A percentile compares a stretch with the other conserved stretches of the same genome.
These are phyloP conservation scores for Charina bottae DNA, from an alignment of 2,113 vertebrate genomes.

Conservation along the genomic window DNA sequence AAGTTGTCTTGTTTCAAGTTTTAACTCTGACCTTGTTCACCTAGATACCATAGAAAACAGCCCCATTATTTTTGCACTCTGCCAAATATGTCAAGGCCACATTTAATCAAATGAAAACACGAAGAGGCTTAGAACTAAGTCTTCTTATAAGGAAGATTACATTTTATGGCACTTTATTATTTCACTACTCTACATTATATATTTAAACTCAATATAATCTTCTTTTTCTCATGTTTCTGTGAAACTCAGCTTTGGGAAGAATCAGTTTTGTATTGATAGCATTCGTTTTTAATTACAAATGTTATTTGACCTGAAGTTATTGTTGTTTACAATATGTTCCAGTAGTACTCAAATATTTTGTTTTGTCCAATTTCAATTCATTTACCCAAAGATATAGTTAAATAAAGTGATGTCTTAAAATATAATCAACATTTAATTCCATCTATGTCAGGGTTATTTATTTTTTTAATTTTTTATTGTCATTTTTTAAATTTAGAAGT, in stretches of 20 bases:
- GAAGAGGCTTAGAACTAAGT: slow-evolving; percentile 45
- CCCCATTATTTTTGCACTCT: slow-evolving; percentile 46
- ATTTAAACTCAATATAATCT: slow-evolving; percentile 43
- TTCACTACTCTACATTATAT: slow-evolving; percentile 40
- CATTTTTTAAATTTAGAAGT: neutral
- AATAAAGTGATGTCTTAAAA: slow-evolving; percentile 34
- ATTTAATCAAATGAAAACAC: slow-evolving; percentile 45
- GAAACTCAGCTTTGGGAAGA: slow-evolving; percentile 37
- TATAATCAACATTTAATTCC: neutral
- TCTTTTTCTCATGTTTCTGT: slow-evolving; percentile 33
- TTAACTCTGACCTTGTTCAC: slow-evolving; percentile 59
- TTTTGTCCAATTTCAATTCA: slow-evolving; percentile 36
- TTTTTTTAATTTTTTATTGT: neutral
- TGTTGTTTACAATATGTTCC: slow-evolving; percentile 13
- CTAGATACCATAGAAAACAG: slow-evolving; percentile 60
- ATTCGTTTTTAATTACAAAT: slow-evolving; percentile 23
- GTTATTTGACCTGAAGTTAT: slow-evolving; percentile 26
- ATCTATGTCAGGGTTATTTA: slow-evolving; percentile 3
- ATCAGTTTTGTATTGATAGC: neutral
- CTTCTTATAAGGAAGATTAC: slow-evolving; percentile 32
- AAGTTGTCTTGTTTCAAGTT: slow-evolving; percentile 48
- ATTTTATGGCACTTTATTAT: slow-evolving; percentile 17
- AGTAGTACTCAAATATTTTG: slow-evolving; percentile 24
- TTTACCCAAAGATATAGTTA: neutral
- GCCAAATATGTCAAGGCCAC: slow-evolving; percentile 46